Evolutionary conservation across 2,888 invertebrate genomes (phyloP).

Genomic region (Metalampra italica): DNA sequence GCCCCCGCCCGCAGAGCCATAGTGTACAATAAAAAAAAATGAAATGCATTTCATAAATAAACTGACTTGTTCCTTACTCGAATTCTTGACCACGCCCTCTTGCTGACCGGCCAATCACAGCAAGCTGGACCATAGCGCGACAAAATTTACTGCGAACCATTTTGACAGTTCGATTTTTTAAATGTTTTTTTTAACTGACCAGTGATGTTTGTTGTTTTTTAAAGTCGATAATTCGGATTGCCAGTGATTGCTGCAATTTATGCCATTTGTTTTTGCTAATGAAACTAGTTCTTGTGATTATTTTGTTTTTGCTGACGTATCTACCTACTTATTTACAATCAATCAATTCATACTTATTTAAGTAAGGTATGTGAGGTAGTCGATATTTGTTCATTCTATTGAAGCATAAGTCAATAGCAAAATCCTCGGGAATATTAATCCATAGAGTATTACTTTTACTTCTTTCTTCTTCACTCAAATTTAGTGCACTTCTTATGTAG

Average conservation of each 20-base stretch:
- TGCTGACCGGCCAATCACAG: conserved; percentile 46
- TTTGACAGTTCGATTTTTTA: conserved; percentile 74
- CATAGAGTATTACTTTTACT: no score
- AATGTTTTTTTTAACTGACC: conserved; percentile 47
- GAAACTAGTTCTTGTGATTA: conserved; percentile 39
- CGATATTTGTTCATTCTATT: not conserved
- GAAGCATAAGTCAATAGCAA: no score
- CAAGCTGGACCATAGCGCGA: conserved; percentile 39
- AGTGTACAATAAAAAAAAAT: conserved; percentile 45
- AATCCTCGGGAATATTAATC: no score
- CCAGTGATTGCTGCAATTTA: conserved; percentile 62
- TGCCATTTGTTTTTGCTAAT: conserved; percentile 63
- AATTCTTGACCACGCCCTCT: conserved; percentile 58
- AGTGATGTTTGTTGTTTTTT: conserved; percentile 43
- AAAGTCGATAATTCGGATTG: conserved; percentile 44
- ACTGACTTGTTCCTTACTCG: conserved; percentile 54
- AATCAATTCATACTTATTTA: no score
- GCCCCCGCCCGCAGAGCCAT: conserved; percentile 39
- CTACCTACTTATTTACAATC: not conserved
- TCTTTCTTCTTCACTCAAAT: no score
- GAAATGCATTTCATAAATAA: conserved; percentile 73
- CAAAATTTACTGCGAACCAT: conserved; percentile 71
- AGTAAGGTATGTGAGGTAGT: not conserved
- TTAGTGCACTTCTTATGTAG: no score
- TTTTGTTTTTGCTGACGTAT: conserved; percentile 11